Conservation (phyloP, 2,113 vertebrate genomes). For the Bungarus multicinctus region DNA sequence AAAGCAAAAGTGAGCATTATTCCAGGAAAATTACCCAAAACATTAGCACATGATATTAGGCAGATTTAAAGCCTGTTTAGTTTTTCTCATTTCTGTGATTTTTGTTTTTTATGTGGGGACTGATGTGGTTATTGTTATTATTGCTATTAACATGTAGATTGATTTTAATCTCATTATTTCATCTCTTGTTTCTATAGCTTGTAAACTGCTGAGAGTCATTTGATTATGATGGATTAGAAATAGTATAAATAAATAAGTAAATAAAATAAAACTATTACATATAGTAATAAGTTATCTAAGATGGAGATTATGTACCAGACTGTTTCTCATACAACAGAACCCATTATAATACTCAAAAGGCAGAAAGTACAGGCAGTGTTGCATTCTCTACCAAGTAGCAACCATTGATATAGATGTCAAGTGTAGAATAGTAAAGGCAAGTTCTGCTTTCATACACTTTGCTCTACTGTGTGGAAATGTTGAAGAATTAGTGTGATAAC, state of each 20-base stretch:
- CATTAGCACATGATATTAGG: not conserved
- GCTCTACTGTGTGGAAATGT: not conserved
- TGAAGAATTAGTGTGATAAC: not conserved
- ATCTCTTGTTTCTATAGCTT: not conserved
- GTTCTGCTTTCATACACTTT: not conserved
- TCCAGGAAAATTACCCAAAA: not conserved
- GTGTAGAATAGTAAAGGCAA: not conserved
- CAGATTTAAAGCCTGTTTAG: not conserved
- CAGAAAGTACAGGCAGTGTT: not conserved
- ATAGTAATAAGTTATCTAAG: not conserved
- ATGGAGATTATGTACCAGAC: not conserved
- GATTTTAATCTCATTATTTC: not conserved
- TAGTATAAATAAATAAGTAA: not conserved
- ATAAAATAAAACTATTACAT: not conserved
- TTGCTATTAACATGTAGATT: not conserved
- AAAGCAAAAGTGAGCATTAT: not conserved
- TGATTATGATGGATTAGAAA: not conserved
- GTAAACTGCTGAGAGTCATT: not conserved
- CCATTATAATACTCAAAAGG: not conserved
- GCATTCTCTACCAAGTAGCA: not conserved
- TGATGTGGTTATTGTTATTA: not conserved
- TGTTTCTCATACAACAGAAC: not conserved
- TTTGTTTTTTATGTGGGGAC: not conserved
- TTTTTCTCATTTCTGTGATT: not conserved
- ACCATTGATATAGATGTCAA: not conserved